Percentiles rank a stretch among this genome's conserved stretches.
Evolutionary conservation across 2,797 vertebrate genomes (phyloP).

Genomic region (Fistularia commersonii): DNA sequence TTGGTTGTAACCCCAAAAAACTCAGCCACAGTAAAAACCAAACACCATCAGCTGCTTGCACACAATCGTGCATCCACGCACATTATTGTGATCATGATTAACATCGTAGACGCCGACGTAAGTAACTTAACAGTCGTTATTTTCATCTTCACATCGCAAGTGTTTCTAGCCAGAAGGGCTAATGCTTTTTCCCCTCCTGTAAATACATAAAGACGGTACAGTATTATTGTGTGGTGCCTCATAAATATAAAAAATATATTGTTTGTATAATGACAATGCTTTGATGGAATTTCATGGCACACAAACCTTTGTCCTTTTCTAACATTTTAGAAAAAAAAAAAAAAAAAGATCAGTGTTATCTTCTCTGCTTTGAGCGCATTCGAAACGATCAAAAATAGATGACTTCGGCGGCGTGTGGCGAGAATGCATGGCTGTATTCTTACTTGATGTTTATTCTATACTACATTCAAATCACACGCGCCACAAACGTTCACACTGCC

Average conservation of each 20-base stretch:
- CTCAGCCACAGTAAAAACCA: constrained; percentile 28
- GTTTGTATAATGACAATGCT: constrained; percentile 52
- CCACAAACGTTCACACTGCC: background rate
- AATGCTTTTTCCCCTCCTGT: constrained; percentile 47
- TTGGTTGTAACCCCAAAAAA: constrained; percentile 18
- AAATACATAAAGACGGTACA: constrained; percentile 49
- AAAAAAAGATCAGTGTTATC: constrained; percentile 53
- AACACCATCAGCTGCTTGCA: constrained; percentile 26
- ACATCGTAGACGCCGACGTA: background rate
- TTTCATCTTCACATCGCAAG: constrained; percentile 33
- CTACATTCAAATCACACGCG: background rate
- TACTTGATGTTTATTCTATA: background rate
- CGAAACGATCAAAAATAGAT: constrained; percentile 66
- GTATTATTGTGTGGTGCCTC: constrained; percentile 51
- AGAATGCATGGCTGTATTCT: constrained; percentile 18
- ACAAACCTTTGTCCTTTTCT: constrained; percentile 49
- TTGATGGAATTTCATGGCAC: constrained; percentile 39
- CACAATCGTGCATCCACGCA: constrained; percentile 5
- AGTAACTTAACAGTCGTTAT: constrained; percentile 23
- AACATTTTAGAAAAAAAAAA: constrained; percentile 26
- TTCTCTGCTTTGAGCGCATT: constrained; percentile 60
- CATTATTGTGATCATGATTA: background rate
- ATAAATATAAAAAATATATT: constrained; percentile 39
- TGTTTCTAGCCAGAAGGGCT: constrained; percentile 42
- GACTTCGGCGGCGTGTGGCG: constrained; percentile 21